These are phyloP conservation scores for Sigmodon hispidus DNA, from an alignment of 2,113 vertebrate species.

Conservation along the genomic window DNA sequence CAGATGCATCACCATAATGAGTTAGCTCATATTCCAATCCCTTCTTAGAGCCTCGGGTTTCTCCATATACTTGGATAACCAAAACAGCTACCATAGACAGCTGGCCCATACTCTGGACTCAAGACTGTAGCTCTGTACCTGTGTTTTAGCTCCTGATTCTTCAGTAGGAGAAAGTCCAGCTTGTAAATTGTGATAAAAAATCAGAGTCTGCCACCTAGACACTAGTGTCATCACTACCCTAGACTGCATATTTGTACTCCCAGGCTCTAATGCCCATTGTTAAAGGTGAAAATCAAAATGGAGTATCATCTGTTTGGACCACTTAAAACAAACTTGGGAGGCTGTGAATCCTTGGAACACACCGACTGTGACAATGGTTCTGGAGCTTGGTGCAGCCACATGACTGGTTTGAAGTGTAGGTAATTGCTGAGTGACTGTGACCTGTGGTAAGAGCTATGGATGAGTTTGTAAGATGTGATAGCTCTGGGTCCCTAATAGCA, in stretches of 20 bases:
- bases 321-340: neutral
- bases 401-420: neutral
- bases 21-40: neutral
- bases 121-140: neutral
- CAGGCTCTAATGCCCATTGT: neutral
- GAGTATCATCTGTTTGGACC: neutral
- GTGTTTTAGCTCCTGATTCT: neutral
- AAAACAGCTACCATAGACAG: neutral
- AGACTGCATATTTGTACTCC: neutral
- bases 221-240: too few species aligned
- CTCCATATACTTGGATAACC: neutral
- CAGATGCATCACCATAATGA: neutral
- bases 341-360: neutral
- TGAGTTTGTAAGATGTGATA: neutral
- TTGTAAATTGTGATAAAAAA: neutral
- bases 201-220: neutral
- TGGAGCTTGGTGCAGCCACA: neutral
- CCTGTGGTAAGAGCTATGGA: neutral
- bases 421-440: too few species aligned
- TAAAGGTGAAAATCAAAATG: neutral
- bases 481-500: neutral
- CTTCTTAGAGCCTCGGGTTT: neutral
- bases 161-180: neutral
- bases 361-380: neutral
- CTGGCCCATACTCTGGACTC: neutral